Percentiles rank a stretch among this genome's conserved stretches.
Evolutionary conservation across 2,113 vertebrate genomes (phyloP).

Genomic region (Platycercus adscitus): DNA sequence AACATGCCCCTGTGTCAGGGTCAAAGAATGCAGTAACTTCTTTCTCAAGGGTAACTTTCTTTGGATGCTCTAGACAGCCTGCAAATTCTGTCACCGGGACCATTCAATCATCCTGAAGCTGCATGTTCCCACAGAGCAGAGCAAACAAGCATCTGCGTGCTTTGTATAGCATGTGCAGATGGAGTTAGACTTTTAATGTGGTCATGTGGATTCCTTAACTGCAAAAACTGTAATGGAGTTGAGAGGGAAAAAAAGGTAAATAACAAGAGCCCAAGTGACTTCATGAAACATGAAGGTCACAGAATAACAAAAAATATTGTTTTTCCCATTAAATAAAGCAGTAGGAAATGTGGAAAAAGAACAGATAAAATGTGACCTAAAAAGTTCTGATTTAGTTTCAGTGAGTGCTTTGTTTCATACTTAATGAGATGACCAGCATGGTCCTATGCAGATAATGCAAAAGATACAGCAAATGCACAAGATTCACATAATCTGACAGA

Average conservation of each 20-base stretch:
- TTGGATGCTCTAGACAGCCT: background rate
- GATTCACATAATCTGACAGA: background rate
- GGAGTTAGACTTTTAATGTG: background rate
- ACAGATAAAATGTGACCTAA: background rate
- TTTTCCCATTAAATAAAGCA: background rate
- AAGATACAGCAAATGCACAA: background rate
- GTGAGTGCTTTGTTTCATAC: background rate
- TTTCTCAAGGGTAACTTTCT: background rate
- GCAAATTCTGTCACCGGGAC: background rate
- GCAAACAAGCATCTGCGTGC: background rate
- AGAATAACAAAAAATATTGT: background rate
- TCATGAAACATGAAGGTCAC: background rate
- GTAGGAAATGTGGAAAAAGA: background rate
- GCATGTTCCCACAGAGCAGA: fast-evolving
- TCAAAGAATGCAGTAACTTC: background rate
- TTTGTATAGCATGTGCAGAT: background rate
- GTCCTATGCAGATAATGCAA: background rate
- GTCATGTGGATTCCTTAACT: background rate
- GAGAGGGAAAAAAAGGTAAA: background rate
- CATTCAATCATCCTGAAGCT: background rate
- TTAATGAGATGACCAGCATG: background rate
- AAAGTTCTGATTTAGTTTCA: background rate
- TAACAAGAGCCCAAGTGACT: background rate
- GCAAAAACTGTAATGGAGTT: background rate
- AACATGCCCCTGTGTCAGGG: background rate